Base-by-base conservation (phyloP, 2,888 invertebrate genomes). In the Agonopterix heracliana region DNA sequence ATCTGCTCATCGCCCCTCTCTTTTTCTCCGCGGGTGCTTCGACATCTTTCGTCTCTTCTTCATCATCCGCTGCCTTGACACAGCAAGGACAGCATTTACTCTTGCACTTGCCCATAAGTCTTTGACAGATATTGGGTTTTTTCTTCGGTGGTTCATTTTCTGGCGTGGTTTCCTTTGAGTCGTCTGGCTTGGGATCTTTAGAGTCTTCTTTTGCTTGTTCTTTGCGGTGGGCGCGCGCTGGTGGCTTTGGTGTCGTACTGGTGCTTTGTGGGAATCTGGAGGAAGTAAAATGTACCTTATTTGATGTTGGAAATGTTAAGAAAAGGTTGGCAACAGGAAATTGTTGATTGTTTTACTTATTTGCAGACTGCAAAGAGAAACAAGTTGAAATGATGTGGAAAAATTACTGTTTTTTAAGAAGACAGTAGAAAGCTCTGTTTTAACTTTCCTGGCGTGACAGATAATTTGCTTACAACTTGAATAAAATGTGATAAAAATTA, bases 21-120 rank as follows among this genome's bases (percentile, higher is more conserved):
- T 80, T 78, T 49, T 58, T 57, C 43, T 52, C 54, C 48, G 44
- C 45, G 7, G 49, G 45, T 49, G 52, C 52, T 49, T 57, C 59
- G 38, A 57, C 52, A 45, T 60, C 59, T 52, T 55, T 63, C 13
- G 56, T 54, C 36, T 55, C 66, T 1, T 76, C 78, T 1, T 77
- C 79, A 1, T 74, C 77, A 34, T 76, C 68, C 14, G 65, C 69
- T 1, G 68, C 68, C 55, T 81, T 83, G 14, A 74, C 64, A 53
- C 88, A 90, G 56, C 86, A 85, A n/a, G 89, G 75, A 54, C 90
- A 90, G 55, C 90, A 87, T 56, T 80, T 81, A 7, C 66, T 60
- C 50, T 79, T 82, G 53, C 86, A 87, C 56, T 87, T 87, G 2
- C 78, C 78, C 64, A 85, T 73, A 7, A 87, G 64, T 9, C 87